Conservation (phyloP, 2,113 vertebrate genomes). For the Forbesichthys papilliferus region DNA sequence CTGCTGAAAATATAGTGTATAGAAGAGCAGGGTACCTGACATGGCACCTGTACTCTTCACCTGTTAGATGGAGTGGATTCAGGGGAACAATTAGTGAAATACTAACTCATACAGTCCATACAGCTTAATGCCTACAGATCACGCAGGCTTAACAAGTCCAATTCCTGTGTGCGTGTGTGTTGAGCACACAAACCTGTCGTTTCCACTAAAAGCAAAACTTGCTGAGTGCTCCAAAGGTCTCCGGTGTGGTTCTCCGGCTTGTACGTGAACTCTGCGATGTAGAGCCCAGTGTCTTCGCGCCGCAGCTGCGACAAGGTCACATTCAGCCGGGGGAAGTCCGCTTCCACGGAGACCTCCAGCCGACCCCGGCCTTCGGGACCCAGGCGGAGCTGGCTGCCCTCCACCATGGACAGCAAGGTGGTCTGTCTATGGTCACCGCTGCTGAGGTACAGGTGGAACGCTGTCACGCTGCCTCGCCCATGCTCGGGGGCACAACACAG, state of each 20-base stretch:
- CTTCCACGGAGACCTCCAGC: slow-evolving; percentile 32
- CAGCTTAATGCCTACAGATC: background rate
- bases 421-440: slow-evolving; percentile 39
- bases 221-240: background rate
- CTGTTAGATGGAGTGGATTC: slow-evolving; percentile 21
- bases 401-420: slow-evolving; percentile 55
- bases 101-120: background rate
- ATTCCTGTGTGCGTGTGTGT: background rate
- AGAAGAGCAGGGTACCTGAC: slow-evolving; percentile 50
- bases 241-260: slow-evolving; percentile 7
- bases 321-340: slow-evolving; percentile 42
- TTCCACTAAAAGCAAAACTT: slow-evolving; percentile 61
- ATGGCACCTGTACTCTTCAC: slow-evolving; percentile 53
- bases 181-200: slow-evolving; percentile 43
- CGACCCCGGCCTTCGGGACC: slow-evolving; percentile 28
- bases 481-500: slow-evolving; percentile 45
- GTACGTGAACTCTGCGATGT: slow-evolving; percentile 60
- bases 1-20: slow-evolving; percentile 45
- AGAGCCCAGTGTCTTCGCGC: slow-evolving; percentile 58
- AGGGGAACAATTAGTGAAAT: background rate
- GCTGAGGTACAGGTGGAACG: slow-evolving; percentile 60
- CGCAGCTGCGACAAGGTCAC: slow-evolving; percentile 47
- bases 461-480: background rate
- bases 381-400: background rate
- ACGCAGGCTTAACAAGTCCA: background rate